These are phyloP conservation scores for Hofmannophila pseudospretella DNA, from an alignment of 2,888 invertebrate genomes.

Conservation along the genomic window DNA sequence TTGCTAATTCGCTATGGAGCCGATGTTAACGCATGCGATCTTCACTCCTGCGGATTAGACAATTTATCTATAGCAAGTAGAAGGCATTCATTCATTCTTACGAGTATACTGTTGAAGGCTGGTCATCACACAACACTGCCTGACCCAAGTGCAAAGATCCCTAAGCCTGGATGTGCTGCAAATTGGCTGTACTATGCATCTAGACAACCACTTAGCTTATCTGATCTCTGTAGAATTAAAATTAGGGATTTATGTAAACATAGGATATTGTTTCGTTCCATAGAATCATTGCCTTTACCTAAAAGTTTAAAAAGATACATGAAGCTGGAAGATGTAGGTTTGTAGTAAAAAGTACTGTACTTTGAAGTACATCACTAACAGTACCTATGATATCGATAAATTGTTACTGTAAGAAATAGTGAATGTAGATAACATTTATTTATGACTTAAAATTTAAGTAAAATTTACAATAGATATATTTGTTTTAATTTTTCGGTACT, in stretches of 20 bases:
- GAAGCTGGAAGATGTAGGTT: constrained; percentile 72
- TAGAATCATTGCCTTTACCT: constrained; percentile 72
- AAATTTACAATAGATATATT: no score
- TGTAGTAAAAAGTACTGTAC: constrained; percentile 2
- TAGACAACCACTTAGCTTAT: constrained; percentile 68
- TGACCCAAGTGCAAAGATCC: constrained; percentile 19
- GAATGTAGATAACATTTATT: no score
- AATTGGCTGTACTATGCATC: constrained; percentile 58
- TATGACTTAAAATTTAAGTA: no score
- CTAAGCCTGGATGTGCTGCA: constrained; percentile 38
- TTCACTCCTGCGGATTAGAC: constrained; percentile 74
- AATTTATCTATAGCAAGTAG: constrained; percentile 75
- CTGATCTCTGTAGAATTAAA: constrained; percentile 77
- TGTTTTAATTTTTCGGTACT: background rate
- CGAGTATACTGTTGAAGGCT: constrained; percentile 58
- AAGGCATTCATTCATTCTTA: constrained; percentile 40
- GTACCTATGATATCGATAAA: no score
- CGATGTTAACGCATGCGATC: constrained; percentile 79
- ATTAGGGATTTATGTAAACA: constrained; percentile 52
- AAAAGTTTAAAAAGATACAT: constrained; percentile 75
- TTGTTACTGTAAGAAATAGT: no score
- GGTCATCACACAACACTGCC: constrained; percentile 41
- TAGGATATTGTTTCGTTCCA: constrained; percentile 51
- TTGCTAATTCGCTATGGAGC: constrained; percentile 80
- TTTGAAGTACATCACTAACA: background rate